Evolutionary conservation across 2,797 vertebrate genomes (phyloP).

Genomic region (Danio aesculapii): DNA sequence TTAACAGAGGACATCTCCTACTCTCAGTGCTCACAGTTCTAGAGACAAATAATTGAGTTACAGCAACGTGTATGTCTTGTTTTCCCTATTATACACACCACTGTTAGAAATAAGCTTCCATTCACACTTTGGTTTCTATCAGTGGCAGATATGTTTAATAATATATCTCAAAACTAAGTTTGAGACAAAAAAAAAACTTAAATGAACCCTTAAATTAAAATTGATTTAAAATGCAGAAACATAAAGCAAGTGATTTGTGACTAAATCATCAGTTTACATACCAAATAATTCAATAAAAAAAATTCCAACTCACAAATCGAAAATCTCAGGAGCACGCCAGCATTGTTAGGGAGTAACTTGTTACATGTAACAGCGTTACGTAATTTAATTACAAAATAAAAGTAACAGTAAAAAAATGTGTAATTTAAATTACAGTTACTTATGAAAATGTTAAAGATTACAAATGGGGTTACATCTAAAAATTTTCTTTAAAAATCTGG

Average conservation of each 20-base stretch:
- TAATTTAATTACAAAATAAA: no score
- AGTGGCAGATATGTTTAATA: neutral
- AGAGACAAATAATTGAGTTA: neutral
- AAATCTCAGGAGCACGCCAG: no score
- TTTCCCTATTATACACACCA: neutral
- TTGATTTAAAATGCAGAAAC: neutral
- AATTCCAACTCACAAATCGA: neutral
- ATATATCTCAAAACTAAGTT: no score
- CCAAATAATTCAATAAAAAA: neutral
- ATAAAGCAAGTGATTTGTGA: neutral
- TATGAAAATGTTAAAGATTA: no score
- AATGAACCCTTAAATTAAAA: no score
- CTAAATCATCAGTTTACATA: neutral
- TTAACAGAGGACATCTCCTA: constrained; percentile 24
- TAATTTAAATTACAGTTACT: no score
- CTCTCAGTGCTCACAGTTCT: constrained; percentile 5
- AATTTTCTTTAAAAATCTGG: no score
- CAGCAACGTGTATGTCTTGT: neutral
- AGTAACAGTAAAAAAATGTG: no score
- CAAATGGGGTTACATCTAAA: no score
- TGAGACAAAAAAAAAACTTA: no score
- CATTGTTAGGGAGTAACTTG: no score
- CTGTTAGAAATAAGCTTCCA: neutral
- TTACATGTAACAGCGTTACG: no score
- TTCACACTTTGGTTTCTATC: neutral